Base-by-base conservation (phyloP, 2,888 invertebrate genomes). In the Abscondita cerata region DNA sequence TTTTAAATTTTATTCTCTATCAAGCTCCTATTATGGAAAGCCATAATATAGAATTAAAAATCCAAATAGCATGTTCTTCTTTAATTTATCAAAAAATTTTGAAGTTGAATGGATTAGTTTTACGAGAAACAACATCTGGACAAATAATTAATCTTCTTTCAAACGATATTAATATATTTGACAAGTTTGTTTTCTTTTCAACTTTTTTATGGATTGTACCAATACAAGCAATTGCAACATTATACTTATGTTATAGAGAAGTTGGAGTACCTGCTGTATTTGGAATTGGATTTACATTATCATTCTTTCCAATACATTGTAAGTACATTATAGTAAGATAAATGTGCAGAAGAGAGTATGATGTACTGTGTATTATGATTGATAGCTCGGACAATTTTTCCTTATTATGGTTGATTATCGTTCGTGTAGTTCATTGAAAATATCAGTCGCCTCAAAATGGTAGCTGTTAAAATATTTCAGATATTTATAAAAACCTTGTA, bases 1-100 rank as follows among this genome's bases (percentile, higher is more conserved):
- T 18, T 44, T 6, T 18, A 6, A 44, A 18, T 44, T 11, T 18
- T 5, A 18, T 44, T 9, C 4, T 44, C 4, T 2, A n/a, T 4
- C 44, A 44, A n/a, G 18, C 44, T 4, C 11, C 5, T 3, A 6
- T 44, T 18, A 18, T 44, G 9, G 44, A 11, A 19, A 11, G 18
- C 2, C 18, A 44, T n/a, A 15, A 93, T 73, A 86, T 92, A 80
- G 95, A 95, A 55, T 92, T 94, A 92, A 89, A 92, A 80, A 85
- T 94, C 77, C 83, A 95, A 11, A 87, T 95, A 0, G 92, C 92
- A 0, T 90, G 91, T 75, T 93, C 93, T 74, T 90, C 93, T 0
- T 83, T 96, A 16, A 88, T 96, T 66, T 95, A 93, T 76, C 85
- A 93, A 76, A 96, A 96, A 67, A 69, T 80, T 2, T 62, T 81